phyloP scores from a whole-genome alignment of 2,888 invertebrate species.

The Xestia c-nigrum region DNA sequence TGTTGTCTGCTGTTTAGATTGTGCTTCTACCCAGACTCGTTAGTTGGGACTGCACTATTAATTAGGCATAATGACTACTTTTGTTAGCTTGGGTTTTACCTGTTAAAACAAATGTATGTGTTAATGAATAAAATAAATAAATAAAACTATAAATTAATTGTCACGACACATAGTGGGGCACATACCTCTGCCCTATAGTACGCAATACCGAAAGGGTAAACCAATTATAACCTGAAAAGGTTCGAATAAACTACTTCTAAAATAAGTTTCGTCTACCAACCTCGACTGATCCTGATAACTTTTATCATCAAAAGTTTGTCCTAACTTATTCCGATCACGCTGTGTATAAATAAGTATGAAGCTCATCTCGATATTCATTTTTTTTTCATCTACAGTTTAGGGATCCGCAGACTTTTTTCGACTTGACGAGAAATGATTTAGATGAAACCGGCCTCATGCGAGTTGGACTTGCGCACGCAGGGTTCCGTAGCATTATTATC shows the following conservation, averaged over 20 bases:
- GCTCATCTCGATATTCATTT: constrained; percentile 6
- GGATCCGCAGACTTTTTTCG: background rate
- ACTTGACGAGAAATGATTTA: background rate
- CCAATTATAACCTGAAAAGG: constrained; percentile 23
- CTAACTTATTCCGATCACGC: constrained; percentile 5
- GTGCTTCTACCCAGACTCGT: too few relatives aligned
- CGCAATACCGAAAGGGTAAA: background rate
- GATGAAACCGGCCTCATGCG: too few relatives aligned
- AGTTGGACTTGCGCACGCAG: too few relatives aligned
- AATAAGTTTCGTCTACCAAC: background rate
- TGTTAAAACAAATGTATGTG: too few relatives aligned
- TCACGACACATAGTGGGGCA: too few relatives aligned
- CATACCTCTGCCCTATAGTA: background rate
- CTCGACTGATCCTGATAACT: constrained; percentile 22
- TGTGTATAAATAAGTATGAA: constrained; percentile 4
- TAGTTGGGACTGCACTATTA: too few relatives aligned
- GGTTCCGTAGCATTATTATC: too few relatives aligned
- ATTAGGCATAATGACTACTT: too few relatives aligned
- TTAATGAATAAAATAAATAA: too few relatives aligned
- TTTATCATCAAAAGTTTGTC: constrained; percentile 43
- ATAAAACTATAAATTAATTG: too few relatives aligned
- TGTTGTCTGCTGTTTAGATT: too few relatives aligned
- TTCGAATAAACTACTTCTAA: background rate
- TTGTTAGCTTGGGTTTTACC: too few relatives aligned
- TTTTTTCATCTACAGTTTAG: background rate